phyloP scores from a whole-genome alignment of 2,113 vertebrate species.

The Azemiops feae region DNA sequence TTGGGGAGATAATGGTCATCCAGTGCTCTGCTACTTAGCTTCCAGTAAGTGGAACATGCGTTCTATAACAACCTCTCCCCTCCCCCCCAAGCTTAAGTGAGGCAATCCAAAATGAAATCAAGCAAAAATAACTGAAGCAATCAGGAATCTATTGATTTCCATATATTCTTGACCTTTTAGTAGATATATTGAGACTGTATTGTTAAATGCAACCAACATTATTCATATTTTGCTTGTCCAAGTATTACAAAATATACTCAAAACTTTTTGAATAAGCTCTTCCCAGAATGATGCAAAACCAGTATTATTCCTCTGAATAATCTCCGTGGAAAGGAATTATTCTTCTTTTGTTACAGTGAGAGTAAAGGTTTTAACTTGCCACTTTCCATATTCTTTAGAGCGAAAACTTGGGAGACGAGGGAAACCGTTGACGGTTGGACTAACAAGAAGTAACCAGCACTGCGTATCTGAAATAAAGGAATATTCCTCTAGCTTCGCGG shows the following conservation, averaged over 20 bases:
- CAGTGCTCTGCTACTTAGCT: neutral
- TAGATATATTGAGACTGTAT: neutral
- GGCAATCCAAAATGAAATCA: neutral
- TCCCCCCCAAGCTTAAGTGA: neutral
- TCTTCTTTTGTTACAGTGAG: neutral
- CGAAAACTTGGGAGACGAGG: neutral
- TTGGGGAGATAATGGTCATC: neutral
- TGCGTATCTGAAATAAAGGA: neutral
- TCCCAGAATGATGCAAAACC: neutral
- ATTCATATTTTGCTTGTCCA: neutral
- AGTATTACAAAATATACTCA: neutral
- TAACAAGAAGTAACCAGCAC: neutral
- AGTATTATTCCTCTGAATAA: neutral
- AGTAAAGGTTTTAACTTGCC: neutral
- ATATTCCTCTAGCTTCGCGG: neutral
- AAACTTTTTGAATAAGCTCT: neutral
- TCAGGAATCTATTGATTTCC: neutral
- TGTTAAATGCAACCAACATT: neutral
- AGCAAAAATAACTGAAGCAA: neutral
- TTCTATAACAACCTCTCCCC: neutral
- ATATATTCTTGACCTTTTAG: neutral
- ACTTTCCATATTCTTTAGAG: neutral
- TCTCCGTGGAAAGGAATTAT: neutral
- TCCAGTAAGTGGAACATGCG: neutral
- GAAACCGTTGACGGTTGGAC: neutral